Conservation (phyloP, 2,888 invertebrate genomes). For the Chaetoderma sp. region DNA sequence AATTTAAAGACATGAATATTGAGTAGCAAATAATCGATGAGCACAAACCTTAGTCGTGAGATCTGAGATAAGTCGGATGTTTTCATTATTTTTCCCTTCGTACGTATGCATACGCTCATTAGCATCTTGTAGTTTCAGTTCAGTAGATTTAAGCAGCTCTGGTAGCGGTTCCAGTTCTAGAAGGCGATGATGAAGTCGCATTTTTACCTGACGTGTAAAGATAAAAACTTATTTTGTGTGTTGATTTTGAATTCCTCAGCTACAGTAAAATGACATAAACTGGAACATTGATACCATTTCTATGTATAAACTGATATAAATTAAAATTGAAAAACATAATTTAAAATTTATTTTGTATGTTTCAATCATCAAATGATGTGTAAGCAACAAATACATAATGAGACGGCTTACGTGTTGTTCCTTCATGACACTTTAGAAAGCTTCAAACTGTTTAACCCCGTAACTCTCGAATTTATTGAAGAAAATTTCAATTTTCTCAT, state of each 20-base stretch:
- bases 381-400: no score
- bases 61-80: constrained; percentile 56
- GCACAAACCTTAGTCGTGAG: constrained; percentile 59
- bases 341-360: no score
- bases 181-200: constrained; percentile 57
- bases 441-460: no score
- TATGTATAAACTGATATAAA: neutral
- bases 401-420: no score
- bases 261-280: neutral
- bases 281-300: neutral
- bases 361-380: no score
- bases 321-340: no score
- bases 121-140: constrained; percentile 61
- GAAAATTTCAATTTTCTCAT: no score
- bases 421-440: no score
- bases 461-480: no score
- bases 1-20: no score
- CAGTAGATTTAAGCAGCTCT: constrained; percentile 63
- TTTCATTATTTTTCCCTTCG: constrained; percentile 61
- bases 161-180: constrained; percentile 67
- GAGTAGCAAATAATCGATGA: no score
- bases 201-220: constrained; percentile 51
- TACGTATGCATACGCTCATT: constrained; percentile 52
- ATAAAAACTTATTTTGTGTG: neutral
- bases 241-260: neutral